phyloP scores from a whole-genome alignment of 2,888 invertebrate genomes.

The Coleophora deauratella region DNA sequence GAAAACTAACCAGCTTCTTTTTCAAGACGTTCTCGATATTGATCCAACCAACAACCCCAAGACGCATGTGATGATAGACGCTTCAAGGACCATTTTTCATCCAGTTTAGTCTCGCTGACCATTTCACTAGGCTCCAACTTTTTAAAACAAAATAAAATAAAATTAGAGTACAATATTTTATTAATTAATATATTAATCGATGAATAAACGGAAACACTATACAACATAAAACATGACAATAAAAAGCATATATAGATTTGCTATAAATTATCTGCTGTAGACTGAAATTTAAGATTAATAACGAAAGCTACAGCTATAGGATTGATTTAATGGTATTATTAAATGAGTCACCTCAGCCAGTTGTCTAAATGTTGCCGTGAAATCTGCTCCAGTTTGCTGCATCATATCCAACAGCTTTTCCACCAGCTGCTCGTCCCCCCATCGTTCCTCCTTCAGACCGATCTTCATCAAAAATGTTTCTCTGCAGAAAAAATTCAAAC shows the following conservation, averaged over 20 bases:
- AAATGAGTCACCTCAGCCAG: conserved; percentile 57
- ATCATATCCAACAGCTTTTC: conserved; percentile 74
- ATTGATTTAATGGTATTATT: too few relatives aligned
- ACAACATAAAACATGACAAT: too few relatives aligned
- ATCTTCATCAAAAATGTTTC: conserved; percentile 72
- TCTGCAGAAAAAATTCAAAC: conserved; percentile 29
- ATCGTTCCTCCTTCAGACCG: conserved; percentile 58
- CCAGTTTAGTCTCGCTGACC: conserved; percentile 43
- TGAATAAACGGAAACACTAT: too few relatives aligned
- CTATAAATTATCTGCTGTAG: too few relatives aligned
- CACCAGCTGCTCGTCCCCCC: conserved; percentile 63
- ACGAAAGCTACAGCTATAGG: too few relatives aligned
- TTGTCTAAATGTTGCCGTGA: conserved; percentile 75
- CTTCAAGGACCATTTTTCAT: conserved; percentile 68
- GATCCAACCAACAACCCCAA: conserved; percentile 65
- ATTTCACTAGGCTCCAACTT: conserved; percentile 58
- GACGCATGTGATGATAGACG: conserved; percentile 56
- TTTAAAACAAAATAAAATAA: too few relatives aligned
- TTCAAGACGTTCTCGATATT: conserved; percentile 57
- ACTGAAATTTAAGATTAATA: too few relatives aligned
- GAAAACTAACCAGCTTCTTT: conserved; percentile 56
- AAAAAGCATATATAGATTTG: too few relatives aligned
- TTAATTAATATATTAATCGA: too few relatives aligned
- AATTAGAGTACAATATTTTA: not conserved
- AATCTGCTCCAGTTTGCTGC: conserved; percentile 78